Evolutionary conservation across 1,140 invertebrate species (phyloP), one percentile per base, ranked within the genome.

Genomic region (Zaprionus camerounensis): DNA sequence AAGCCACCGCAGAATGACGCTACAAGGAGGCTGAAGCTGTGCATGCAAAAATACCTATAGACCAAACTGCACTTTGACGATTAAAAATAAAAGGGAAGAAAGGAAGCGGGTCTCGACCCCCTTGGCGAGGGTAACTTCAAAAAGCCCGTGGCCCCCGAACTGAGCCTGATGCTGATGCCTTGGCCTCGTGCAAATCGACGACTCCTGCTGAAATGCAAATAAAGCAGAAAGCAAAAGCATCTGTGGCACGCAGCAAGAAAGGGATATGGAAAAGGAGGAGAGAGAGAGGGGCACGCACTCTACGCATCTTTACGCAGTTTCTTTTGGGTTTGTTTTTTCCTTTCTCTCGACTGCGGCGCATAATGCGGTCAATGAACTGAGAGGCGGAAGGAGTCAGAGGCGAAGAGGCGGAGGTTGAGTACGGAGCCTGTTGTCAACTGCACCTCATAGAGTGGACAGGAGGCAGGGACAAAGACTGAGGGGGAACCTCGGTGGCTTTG

Each of bases 331-430:
- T 61, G 56, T 77, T 61, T 58, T 38, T 49, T 26, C 68, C 41
- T 53, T 38, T 38, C 56, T 41, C 24, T 38, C 67, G 51, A 74
- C 63, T 66, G 77, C 81, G 66, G 17, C 41, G 31, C 80, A 82
- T 86, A 86, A 86, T 86, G 76, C 82, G 82, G 82, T 86, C 82
- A 86, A 86, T 86, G 82, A 86, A 86, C 82, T 76, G 82, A 69
- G 62, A 77, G 57, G 65, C 58, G 64, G 78, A 80, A 77, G 49
- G 65, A 71, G 34, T 38, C 55, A 59, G 64, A 22, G 53, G 22
- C 4, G 11, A 46, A 55, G 64, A 22, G 53, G 22, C 5, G n/a
- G 24, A 2, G 12, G 38, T 9, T 17, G 31, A 22, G 51, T n/a
- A 13, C 51, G 62, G 49, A 70, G 76, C 53, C 69, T 71, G 71